phyloP scores from a whole-genome alignment of 2,797 vertebrate genomes.

The Labeo calbasu region DNA sequence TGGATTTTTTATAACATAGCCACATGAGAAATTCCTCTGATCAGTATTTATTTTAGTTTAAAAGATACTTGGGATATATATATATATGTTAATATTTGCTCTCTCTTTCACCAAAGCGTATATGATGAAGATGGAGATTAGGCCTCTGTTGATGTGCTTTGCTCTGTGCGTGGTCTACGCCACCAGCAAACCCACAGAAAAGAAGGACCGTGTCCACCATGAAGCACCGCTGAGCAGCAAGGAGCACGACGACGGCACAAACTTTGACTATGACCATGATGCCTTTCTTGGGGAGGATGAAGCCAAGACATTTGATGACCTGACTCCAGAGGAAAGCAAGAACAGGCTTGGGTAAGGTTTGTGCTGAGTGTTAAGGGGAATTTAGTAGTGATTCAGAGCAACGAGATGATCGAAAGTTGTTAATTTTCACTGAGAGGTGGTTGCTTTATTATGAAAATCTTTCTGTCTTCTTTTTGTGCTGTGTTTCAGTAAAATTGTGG shows the following conservation, averaged over 20 bases:
- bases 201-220: constrained; percentile 84
- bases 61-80: not conserved
- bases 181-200: constrained; percentile 85
- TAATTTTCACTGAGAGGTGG: not conserved
- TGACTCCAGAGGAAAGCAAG: constrained; percentile 89
- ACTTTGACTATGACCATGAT: constrained; percentile 90
- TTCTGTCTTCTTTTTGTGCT: constrained; percentile 65
- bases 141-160: constrained; percentile 78
- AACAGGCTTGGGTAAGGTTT: constrained; percentile 85
- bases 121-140: constrained; percentile 72
- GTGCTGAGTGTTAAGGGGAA: constrained; percentile 34
- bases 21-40: not conserved
- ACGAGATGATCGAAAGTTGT: not conserved
- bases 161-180: constrained; percentile 76
- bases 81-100: constrained; percentile 42
- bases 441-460: not conserved
- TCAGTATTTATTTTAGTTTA: constrained; percentile 4
- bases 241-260: constrained; percentile 82
- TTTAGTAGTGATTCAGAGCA: not conserved
- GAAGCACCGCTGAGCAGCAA: constrained; percentile 82
- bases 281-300: constrained; percentile 90
- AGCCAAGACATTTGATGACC: constrained; percentile 88
- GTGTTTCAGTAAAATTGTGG: constrained; percentile 84
- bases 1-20: not conserved
- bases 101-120: constrained; percentile 73